These are phyloP conservation scores for Lepus europaeus DNA, from an alignment of 2,113 vertebrate species.

Conservation along the genomic window DNA sequence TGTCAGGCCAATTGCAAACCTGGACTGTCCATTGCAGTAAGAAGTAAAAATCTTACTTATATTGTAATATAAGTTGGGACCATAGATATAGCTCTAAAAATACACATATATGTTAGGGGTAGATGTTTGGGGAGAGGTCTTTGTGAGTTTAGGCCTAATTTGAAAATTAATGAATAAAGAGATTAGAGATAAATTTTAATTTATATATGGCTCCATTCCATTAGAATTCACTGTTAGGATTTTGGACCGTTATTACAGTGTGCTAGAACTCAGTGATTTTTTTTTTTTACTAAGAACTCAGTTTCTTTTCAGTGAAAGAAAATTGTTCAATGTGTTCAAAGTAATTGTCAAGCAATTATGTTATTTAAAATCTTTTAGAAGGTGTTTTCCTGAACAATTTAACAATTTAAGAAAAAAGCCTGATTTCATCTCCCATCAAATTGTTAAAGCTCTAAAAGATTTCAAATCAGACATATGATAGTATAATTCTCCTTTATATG, in stretches of 20 bases:
- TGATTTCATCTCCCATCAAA: constrained; percentile 56
- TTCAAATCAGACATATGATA: neutral
- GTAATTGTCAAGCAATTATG: constrained; percentile 58
- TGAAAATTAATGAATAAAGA: neutral
- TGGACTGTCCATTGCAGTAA: constrained; percentile 24
- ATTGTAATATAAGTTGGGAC: neutral
- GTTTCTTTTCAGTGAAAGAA: constrained; percentile 58
- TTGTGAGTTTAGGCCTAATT: neutral
- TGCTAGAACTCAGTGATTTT: neutral
- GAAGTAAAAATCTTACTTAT: neutral
- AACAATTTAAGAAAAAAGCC: constrained; percentile 38
- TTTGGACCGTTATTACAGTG: constrained; percentile 10
- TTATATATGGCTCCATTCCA: neutral
- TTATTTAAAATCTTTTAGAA: constrained; percentile 63
- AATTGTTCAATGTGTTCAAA: constrained; percentile 49
- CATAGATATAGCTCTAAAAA: neutral
- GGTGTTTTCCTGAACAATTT: constrained; percentile 56
- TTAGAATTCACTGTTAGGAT: neutral
- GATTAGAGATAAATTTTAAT: neutral
- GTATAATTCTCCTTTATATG: neutral
- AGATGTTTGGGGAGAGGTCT: neutral
- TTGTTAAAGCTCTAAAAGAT: constrained; percentile 23
- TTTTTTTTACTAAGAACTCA: neutral
- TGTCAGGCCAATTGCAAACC: constrained; percentile 9
- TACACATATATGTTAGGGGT: neutral